Conservation (phyloP, 1,140 invertebrate genomes). For the Drosophila sturtevanti region DNA sequence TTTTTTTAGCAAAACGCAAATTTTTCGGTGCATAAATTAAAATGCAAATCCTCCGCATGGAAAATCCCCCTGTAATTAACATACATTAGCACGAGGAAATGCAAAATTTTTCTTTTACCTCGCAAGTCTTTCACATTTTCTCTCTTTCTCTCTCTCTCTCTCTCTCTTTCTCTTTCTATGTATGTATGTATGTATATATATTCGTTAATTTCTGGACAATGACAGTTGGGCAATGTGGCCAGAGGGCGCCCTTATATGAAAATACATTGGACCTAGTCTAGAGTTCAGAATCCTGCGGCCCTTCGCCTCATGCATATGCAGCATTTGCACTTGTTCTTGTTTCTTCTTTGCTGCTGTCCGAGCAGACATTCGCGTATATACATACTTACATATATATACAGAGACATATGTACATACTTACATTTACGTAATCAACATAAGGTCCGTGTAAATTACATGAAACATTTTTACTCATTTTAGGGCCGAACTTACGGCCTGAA, state of each 20-base stretch:
- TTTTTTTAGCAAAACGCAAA: conserved; percentile 57
- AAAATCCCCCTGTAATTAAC: conserved; percentile 82
- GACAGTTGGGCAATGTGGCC: conserved; percentile 74
- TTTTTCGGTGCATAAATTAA: conserved; percentile 81
- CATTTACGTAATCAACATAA: conserved; percentile 53
- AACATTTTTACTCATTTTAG: conserved; percentile 33
- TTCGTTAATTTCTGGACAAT: conserved; percentile 82
- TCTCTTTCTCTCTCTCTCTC: conserved; percentile 3
- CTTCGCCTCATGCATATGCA: conserved; percentile 67
- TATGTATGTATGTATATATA: conserved; percentile 63
- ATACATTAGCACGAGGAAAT: conserved; percentile 81
- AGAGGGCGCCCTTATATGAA: conserved; percentile 62
- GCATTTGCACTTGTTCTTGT: conserved; percentile 31
- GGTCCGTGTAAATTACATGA: conserved; percentile 69
- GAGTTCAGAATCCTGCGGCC: conserved; percentile 16
- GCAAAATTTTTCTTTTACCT: conserved; percentile 67
- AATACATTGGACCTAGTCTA: conserved; percentile 53
- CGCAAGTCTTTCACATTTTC: conserved; percentile 36
- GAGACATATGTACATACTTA: conserved; percentile 21
- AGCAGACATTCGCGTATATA: conserved; percentile 22
- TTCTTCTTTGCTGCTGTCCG: conserved; percentile 11
- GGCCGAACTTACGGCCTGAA: conserved; percentile 28
- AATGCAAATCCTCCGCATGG: conserved; percentile 82
- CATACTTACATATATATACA: conserved; percentile 14
- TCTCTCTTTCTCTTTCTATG: conserved; percentile 3